Base-by-base conservation (phyloP, 2,113 vertebrate species). In the Dicaeum eximium region DNA sequence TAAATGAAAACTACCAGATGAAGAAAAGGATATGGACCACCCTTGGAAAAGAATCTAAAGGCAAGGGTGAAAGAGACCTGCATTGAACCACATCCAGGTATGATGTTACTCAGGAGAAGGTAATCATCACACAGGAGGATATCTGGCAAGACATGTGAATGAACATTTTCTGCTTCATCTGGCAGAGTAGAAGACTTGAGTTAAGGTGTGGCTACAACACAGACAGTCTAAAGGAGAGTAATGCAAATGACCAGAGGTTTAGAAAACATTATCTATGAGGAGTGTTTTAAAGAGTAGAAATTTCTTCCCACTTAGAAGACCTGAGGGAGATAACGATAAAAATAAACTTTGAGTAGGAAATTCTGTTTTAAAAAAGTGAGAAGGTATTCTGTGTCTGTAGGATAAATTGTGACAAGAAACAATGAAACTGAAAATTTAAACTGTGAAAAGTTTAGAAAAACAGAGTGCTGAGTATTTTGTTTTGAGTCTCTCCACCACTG, bases 381-480 rank as follows among this genome's bases (percentile, higher is more conserved):
- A 84, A 73, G 56, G 10, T 73, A 69, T 33, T 87, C 54, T 72
- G 5, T 31, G 21, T 33, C 38, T 74, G 35, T 48, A 47, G 53
- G 78, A 92, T 48, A 90, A 90, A 57, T 44, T 57, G 20, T 40
- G 50, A 15, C 12, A 62, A 84, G 42, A 92, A 77, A 88, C 42
- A 89, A 86, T 57, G 35, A 80, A 88, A 40, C 27, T 57, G 56
- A 89, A 91, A 70, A 62, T 50, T 51, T 80, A 70, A 93, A 83
- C 60, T 58, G 35, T 38, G 38, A 66, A 73, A 84, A 90, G 45
- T 65, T 80, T 53, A 48, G 50, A 44, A 86, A 84, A 93, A 31
- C 24, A 80, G 21, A 70, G 16, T 23, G 27, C 24, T 78, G 56
- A 84, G 42, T 84, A 62, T 60, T 86, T 91, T 73, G 50, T 64